Base-by-base conservation (phyloP, 2,113 vertebrate species). In the Ailurus styani region DNA sequence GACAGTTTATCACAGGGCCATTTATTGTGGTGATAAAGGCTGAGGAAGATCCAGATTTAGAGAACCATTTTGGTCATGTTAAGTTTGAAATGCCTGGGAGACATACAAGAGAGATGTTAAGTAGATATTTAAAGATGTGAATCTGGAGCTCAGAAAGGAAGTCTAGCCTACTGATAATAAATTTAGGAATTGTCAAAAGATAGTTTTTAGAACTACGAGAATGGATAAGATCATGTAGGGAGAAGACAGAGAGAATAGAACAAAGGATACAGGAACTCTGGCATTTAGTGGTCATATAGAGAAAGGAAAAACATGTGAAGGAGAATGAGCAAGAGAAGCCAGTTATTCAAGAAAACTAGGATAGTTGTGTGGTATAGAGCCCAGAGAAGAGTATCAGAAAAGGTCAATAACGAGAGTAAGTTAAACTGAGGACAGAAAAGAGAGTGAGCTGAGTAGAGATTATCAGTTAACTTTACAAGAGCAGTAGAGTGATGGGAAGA, bases 171-270 rank as follows among this genome's bases (percentile, higher is more conserved):
- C 84, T 55, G 18, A 68, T 84, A 84, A 84, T 25, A 93, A 94
- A 79, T 87, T 95, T 96, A 93, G 93, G 40, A 95, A 84, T 97
- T 90, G n/a, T 94, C 79, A 93, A 57, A 31, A 87, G 68, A 83
- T 95, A 77, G 47, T 92, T 97, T 97, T 91, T 73, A 90, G 93
- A 95, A 68, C 7, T 17, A 73, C 0, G 9, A 93, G 45, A 57
- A 64, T 77, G 29, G 72, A 25, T 87, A 52, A 54, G 52, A 66
- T 90, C 37, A 75, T 47, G 60, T 54, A 83, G 17, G 9, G 47
- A 94, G n/a, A 95, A 95, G 66, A 14, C 37, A 84, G n/a, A 93
- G 8, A 86, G 45, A 94, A 62, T n/a, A 92, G 55, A 77, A 72
- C 93, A 78, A 55, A 60, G 18, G 45, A 15, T 84, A 72, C 4